Evolutionary conservation across 2,888 invertebrate species (phyloP).

Genomic region (Tillus elongatus): DNA sequence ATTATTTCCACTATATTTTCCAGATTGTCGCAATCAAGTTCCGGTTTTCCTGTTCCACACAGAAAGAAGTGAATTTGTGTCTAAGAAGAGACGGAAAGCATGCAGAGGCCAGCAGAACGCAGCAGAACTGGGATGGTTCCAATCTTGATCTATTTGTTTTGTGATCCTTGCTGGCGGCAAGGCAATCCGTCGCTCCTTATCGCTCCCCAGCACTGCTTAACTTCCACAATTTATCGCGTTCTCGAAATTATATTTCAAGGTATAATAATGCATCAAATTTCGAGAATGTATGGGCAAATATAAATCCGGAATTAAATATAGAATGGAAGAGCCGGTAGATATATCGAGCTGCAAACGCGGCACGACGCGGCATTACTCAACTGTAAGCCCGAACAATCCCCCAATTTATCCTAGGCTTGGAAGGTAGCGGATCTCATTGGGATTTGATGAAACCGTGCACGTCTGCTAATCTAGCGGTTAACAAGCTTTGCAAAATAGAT

Average conservation of each 20-base stretch:
- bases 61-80: constrained; percentile 38
- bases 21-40: constrained; percentile 43
- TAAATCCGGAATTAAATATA: constrained; percentile 42
- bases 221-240: constrained; percentile 29
- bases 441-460: constrained; percentile 44
- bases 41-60: constrained; percentile 39
- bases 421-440: constrained; percentile 43
- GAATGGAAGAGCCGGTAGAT: constrained; percentile 39
- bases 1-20: constrained; percentile 29
- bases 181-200: constrained; percentile 39
- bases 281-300: constrained; percentile 40
- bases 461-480: constrained; percentile 42
- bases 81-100: constrained; percentile 27
- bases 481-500: constrained; percentile 44
- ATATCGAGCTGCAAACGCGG: constrained; percentile 42
- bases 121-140: constrained; percentile 31
- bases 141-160: constrained; percentile 44
- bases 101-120: constrained; percentile 38
- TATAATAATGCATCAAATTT: constrained; percentile 43
- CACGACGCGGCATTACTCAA: constrained; percentile 43
- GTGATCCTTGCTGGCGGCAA: constrained; percentile 40
- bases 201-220: constrained; percentile 35
- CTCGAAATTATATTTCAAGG: constrained; percentile 41
- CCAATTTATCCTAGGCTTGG: constrained; percentile 42
- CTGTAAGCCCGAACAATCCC: constrained; percentile 43